Conservation (phyloP, 1,140 invertebrate genomes). For the Ostrea denselamellosa region DNA sequence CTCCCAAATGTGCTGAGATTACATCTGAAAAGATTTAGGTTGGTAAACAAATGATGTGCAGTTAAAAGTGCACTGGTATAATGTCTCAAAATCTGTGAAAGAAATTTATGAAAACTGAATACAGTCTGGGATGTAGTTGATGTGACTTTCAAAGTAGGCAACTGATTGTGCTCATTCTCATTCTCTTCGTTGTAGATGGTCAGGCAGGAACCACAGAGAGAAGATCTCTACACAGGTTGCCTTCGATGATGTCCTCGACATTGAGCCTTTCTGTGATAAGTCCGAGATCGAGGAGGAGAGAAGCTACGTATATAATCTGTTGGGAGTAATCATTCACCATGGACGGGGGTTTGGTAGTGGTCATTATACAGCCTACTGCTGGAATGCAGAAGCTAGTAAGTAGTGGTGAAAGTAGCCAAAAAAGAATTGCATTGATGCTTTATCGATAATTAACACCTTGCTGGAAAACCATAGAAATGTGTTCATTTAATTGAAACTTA, state of each 20-base stretch:
- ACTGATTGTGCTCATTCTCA: not conserved
- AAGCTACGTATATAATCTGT: conserved; percentile 59
- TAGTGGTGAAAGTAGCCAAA: not conserved
- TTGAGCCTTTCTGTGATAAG: conserved; percentile 67
- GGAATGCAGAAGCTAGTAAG: conserved; percentile 69
- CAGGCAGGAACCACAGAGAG: conserved; percentile 68
- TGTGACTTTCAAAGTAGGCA: not conserved
- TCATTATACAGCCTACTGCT: conserved; percentile 73
- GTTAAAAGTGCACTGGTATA: no score
- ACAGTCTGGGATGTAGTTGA: no score
- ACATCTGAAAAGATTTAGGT: conserved; percentile 74
- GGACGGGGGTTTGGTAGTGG: conserved; percentile 72
- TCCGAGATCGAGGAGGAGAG: not conserved
- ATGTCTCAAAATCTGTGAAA: no score
- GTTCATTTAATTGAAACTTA: no score
- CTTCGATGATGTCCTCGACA: conserved; percentile 70
- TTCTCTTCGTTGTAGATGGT: conserved; percentile 66
- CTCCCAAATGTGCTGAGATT: conserved; percentile 68
- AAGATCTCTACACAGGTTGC: conserved; percentile 71
- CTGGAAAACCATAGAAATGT: no score
- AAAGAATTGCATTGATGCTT: no score
- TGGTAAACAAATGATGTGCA: no score
- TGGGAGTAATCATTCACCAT: conserved; percentile 72
- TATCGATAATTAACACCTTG: no score
- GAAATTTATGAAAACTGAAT: no score